A percentile compares a stretch with the other conserved stretches of the same genome.
Conservation (phyloP, 2,888 invertebrate species). For the Seladonia tumulorum region DNA sequence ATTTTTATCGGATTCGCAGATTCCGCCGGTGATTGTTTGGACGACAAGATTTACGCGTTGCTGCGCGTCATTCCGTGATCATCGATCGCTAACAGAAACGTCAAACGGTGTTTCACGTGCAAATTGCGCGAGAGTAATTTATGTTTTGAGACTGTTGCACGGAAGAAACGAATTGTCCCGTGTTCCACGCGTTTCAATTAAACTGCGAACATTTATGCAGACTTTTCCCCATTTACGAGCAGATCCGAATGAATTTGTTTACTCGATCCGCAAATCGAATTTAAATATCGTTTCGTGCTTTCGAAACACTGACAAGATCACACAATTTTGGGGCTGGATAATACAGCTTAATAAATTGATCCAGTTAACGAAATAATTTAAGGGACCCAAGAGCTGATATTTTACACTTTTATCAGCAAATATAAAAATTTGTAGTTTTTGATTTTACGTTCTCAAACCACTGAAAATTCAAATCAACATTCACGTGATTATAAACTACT, state of each 20-base stretch:
- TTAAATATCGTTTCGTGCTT: background rate
- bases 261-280: background rate
- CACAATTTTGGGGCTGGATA: background rate
- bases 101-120: constrained; percentile 34
- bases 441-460: too few relatives aligned
- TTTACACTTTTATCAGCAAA: too few relatives aligned
- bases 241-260: background rate
- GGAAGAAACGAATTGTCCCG: background rate
- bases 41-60: constrained; percentile 48
- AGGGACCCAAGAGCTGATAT: too few relatives aligned
- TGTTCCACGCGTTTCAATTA: background rate
- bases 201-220: background rate
- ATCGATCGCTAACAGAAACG: constrained; percentile 49
- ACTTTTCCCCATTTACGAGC: background rate
- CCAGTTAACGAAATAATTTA: too few relatives aligned
- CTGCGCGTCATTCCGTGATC: constrained; percentile 26
- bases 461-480: background rate
- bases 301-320: background rate
- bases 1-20: constrained; percentile 59
- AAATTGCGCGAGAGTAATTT: background rate
- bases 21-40: constrained; percentile 41
- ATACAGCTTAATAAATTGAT: background rate
- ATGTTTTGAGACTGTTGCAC: constrained; percentile 2
- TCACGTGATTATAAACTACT: background rate
- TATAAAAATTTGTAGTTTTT: too few relatives aligned